Evolutionary conservation across 2,888 invertebrate genomes (phyloP).

Genomic region (Yponomeuta plumbellus): DNA sequence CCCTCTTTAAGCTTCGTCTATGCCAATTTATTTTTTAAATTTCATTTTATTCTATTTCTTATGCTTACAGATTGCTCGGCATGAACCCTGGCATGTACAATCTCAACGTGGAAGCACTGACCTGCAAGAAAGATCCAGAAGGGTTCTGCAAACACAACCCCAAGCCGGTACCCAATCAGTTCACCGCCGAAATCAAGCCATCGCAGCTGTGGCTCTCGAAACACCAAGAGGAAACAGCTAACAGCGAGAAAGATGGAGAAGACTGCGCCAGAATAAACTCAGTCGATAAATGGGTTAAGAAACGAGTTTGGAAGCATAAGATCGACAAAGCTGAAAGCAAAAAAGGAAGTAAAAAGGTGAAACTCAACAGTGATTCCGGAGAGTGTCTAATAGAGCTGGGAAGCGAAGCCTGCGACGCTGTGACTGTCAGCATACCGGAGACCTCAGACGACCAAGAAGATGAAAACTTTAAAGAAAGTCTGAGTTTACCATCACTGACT

Average conservation of each 20-base stretch:
- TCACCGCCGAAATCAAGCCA: conserved; percentile 29
- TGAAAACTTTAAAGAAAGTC: not conserved
- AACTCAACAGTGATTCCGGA: conserved; percentile 40
- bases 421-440: not conserved
- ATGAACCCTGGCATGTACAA: conserved; percentile 60
- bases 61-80: conserved; percentile 50
- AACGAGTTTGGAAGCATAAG: conserved; percentile 53
- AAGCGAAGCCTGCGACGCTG: conserved; percentile 30
- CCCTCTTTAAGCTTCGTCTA: too few species aligned
- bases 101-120: conserved; percentile 55
- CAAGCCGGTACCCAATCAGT: conserved; percentile 26
- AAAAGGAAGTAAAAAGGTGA: conserved; percentile 47
- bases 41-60: not conserved
- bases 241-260: conserved; percentile 38
- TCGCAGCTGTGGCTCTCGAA: conserved; percentile 32
- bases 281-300: conserved; percentile 55
- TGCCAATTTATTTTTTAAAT: too few species aligned
- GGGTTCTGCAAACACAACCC: conserved; percentile 60
- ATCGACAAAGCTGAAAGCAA: conserved; percentile 35
- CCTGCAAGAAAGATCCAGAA: conserved; percentile 57
- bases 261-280: conserved; percentile 56
- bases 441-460: not conserved
- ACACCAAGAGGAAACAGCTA: conserved; percentile 34
- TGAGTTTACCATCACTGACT: not conserved
- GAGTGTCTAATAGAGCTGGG: conserved; percentile 44